Percentiles rank a stretch among this genome's conserved stretches.
These are phyloP conservation scores for Pseudomugil tenellus DNA, from an alignment of 2,797 vertebrate species.

Conservation along the genomic window DNA sequence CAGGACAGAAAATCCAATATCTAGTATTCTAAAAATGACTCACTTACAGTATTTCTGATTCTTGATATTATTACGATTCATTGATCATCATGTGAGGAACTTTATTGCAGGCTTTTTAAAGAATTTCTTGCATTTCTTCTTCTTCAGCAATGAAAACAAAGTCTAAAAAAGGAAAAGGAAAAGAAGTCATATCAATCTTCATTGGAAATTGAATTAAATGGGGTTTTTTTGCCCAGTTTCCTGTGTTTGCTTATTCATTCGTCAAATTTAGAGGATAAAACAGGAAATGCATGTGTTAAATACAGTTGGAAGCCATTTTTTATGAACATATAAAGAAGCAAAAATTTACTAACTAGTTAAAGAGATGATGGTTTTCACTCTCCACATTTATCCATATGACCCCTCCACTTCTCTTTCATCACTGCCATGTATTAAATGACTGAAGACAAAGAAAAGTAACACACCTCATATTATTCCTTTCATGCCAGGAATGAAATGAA, in stretches of 20 bases:
- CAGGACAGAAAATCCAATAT: conserved; percentile 22
- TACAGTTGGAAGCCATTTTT: background rate
- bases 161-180: conserved; percentile 4
- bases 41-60: conserved; percentile 11
- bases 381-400: background rate
- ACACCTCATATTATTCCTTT: background rate
- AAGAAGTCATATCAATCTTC: conserved; percentile 33
- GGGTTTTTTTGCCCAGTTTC: conserved; percentile 58
- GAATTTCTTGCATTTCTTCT: conserved; percentile 46
- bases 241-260: conserved; percentile 25
- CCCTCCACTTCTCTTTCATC: background rate
- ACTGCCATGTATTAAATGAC: background rate
- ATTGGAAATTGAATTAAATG: conserved; percentile 74
- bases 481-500: background rate
- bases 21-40: conserved; percentile 7
- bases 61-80: conserved; percentile 12
- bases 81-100: conserved; percentile 34
- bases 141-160: conserved; percentile 35
- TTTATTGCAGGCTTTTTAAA: conserved; percentile 66
- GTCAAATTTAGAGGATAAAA: background rate
- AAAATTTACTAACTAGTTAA: background rate
- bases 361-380: background rate
- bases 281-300: background rate
- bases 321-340: background rate
- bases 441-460: background rate